Base-by-base conservation (phyloP, 2,797 vertebrate species). In the Pangasius larnaudii region DNA sequence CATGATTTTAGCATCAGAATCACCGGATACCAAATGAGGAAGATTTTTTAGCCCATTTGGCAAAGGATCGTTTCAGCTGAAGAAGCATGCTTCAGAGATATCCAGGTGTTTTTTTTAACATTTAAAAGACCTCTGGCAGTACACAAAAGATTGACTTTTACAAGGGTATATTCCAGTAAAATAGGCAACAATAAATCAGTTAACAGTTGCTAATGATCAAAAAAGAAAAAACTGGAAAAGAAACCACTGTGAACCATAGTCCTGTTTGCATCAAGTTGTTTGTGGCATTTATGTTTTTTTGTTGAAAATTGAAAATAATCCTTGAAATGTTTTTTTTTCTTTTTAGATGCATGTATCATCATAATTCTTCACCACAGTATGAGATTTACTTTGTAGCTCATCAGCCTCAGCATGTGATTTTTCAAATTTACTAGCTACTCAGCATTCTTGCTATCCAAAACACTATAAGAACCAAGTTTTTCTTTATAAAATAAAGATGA, bases 1-100 rank as follows among this genome's bases (percentile, higher is more conserved):
- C 30, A 46, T 79, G 87, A 87, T 86, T 85, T 87, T 89, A 87
- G 77, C 91, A 92, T 92, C 85, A 89, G 92, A 92, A 87, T 90
- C 58, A 85, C 92, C 87, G 92, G 93, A 93, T 90, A 90, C 86
- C 91, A 8, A 90, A 95, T 5, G 93, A 86, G 79, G 91, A 91
- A 56, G 58, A 69, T 58, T 58, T 86, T 46, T 16, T 87, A 19
- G 18, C 6, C 14, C 16, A 71, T 69, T 19, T 69, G 30, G 63
- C 30, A 33, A 33, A 69, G 7, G 14, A 69, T 33, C 14, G 18
- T 69, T 69, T 69, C 3, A 63, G 61, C 2, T 67, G 5, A 67
- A 33, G 56, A 67, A 67, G 63, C 33, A n/a, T 67, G n/a, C 10
- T 67, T 0, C n/a, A 30, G n/a, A 16, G 0, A 67, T 33, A 67